Percentiles rank a stretch among this genome's conserved stretches.
Conservation (phyloP, 2,888 invertebrate genomes). For the Eupelmus urozonus region DNA sequence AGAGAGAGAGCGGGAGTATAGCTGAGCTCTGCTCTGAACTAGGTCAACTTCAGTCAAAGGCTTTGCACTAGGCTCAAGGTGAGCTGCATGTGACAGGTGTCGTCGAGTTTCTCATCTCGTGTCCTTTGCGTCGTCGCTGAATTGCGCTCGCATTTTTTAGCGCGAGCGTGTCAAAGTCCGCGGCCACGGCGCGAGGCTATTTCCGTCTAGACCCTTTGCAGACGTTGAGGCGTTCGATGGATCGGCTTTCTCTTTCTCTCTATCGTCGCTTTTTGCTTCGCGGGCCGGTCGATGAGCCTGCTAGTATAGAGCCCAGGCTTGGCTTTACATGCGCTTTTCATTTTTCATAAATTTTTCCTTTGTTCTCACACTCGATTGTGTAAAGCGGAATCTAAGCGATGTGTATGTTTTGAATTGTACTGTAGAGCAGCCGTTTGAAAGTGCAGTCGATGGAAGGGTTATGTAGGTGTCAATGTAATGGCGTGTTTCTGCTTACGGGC, state of each 20-base stretch:
- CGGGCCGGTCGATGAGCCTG: too few species aligned
- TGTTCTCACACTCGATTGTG: not conserved
- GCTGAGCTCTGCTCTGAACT: constrained; percentile 4
- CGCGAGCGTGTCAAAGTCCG: not conserved
- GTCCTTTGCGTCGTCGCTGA: not conserved
- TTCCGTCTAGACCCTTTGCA: constrained; percentile 44
- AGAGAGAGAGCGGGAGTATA: constrained; percentile 1
- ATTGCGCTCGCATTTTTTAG: not conserved
- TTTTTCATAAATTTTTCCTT: not conserved
- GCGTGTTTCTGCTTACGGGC: too few species aligned
- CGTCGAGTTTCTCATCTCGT: not conserved
- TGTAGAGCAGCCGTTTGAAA: too few species aligned
- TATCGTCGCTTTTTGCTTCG: not conserved
- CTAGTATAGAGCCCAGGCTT: too few species aligned
- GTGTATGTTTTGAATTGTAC: too few species aligned
- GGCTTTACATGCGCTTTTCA: not conserved
- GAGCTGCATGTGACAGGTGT: not conserved
- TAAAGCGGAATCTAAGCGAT: too few species aligned
- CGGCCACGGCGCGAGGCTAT: not conserved
- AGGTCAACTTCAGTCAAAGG: constrained; percentile 35
- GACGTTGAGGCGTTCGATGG: constrained; percentile 37
- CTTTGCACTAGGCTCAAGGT: not conserved
- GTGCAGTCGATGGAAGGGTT: too few species aligned
- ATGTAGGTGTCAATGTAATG: too few species aligned
- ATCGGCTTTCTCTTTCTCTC: constrained; percentile 2